Conservation (phyloP, 2,888 invertebrate species). For the Tromatobia lineatoria region DNA sequence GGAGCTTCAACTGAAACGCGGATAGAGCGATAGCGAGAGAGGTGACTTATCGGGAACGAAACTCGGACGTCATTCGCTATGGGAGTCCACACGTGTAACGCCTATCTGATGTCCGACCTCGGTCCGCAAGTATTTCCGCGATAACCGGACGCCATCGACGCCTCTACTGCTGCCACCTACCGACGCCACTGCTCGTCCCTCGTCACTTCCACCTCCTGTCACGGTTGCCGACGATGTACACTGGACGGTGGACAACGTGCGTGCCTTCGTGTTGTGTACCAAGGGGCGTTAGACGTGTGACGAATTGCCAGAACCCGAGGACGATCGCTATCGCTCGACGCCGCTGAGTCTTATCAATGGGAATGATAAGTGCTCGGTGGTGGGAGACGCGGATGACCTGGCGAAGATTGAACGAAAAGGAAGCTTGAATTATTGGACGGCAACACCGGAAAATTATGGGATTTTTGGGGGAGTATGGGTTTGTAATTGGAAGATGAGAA, state of each 20-base stretch:
- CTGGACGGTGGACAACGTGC: slow-evolving; percentile 13
- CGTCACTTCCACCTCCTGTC: slow-evolving; percentile 17
- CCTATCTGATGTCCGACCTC: slow-evolving; percentile 5
- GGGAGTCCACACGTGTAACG: neutral
- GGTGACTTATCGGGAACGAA: neutral
- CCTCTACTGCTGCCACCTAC: neutral
- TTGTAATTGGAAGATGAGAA: no score
- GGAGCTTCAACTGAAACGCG: neutral
- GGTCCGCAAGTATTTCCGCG: slow-evolving; percentile 10
- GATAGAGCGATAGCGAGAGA: neutral
- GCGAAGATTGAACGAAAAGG: neutral
- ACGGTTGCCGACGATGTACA: slow-evolving; percentile 13
- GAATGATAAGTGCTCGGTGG: slow-evolving; percentile 7
- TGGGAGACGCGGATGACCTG: neutral
- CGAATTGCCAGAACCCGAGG: slow-evolving; percentile 27
- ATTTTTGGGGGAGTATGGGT: neutral
- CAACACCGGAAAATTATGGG: neutral
- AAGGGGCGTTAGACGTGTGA: slow-evolving; percentile 9
- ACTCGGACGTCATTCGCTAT: neutral
- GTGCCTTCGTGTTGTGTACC: neutral
- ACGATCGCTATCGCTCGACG: slow-evolving; percentile 4
- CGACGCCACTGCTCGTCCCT: slow-evolving; percentile 9
- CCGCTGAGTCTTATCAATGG: slow-evolving; percentile 18
- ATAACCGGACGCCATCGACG: slow-evolving; percentile 18
- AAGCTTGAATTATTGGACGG: neutral